Evolutionary conservation across 2,113 vertebrate species (phyloP).

Genomic region (Oreocharis arfaki): DNA sequence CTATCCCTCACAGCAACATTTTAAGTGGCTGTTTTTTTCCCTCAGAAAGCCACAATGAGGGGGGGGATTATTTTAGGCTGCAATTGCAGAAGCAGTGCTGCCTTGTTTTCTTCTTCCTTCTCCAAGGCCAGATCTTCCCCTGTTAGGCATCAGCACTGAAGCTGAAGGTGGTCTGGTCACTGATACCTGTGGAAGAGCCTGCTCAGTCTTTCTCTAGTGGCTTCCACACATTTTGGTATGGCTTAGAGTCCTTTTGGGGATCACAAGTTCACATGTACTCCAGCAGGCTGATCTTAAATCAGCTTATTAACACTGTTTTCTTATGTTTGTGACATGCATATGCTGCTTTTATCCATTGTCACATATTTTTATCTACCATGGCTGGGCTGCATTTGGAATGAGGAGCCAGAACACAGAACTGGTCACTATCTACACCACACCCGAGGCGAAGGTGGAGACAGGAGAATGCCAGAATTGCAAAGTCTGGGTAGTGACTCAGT

Average conservation of each 20-base stretch:
- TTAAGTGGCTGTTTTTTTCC: not conserved
- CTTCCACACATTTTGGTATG: not conserved
- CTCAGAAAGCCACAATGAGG: not conserved
- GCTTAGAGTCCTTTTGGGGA: not conserved
- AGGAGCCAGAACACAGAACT: not conserved
- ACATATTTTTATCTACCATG: not conserved
- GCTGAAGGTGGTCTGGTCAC: not conserved
- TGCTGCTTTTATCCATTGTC: not conserved
- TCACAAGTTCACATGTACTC: not conserved
- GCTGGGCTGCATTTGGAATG: not conserved
- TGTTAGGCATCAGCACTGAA: not conserved
- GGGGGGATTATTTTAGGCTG: not conserved
- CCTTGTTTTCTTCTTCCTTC: not conserved
- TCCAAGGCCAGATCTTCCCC: not conserved
- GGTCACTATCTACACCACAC: not conserved
- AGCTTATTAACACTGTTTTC: not conserved
- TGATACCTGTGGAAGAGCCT: not conserved
- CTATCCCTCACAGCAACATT: not conserved
- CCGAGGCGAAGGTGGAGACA: not conserved
- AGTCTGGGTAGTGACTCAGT: not conserved
- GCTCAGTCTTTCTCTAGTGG: not conserved
- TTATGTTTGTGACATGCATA: not conserved
- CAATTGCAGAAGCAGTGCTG: not conserved
- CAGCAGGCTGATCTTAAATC: not conserved
- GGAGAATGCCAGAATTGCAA: not conserved